Evolutionary conservation across 2,888 invertebrate species (phyloP), one percentile per base, ranked within the genome.

Genomic region (Tolmerus cingulatus): DNA sequence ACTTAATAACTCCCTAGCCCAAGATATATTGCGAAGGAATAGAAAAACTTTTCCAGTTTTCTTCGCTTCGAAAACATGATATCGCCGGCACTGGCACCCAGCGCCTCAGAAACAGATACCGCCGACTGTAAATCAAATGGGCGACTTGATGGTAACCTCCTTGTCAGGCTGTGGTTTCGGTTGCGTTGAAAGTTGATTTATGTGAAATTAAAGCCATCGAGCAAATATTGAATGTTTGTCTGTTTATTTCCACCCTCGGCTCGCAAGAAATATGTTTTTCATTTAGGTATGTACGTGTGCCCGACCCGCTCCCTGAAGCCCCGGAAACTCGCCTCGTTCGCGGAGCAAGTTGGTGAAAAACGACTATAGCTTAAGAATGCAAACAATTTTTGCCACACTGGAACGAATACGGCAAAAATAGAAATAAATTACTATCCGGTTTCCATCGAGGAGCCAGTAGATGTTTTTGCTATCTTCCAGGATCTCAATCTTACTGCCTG

Each of bases 131-230:
- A 46, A 46, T 27, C 23, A 46, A 46, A 79, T 79, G 30, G 79
- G 51, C 79, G 82, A 82, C 57, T 57, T 81, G 57, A 37, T 82
- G 57, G 57, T 37, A 82, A 37, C 82, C 34, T 82, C 27, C 66
- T 23, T 57, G 57, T 19, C 66, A 57, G 57, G 8, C 66, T 37
- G 82, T 51, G 82, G 82, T 82, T 82, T 40, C 46, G 30, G 82
- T 66, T 85, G 85, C n/a, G 23, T 74, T 34, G 40, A 74, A 87
- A 87, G 77, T 88, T 87, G 87, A 88, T 87, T 87, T 88, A 88
- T 86, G 87, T 86, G 86, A 86, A 88, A 88, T 88, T 88, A 86
- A 86, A 87, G 82, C 86, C 78, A 87, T 77, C 76, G 86, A 88
- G 78, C 74, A 88, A 88, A 88, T 86, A 88, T 77, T 78, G 78